A percentile compares a stretch with the other conserved stretches of the same genome.
These are phyloP conservation scores for Stenurella melanura DNA, from an alignment of 2,888 invertebrate genomes.

Conservation along the genomic window DNA sequence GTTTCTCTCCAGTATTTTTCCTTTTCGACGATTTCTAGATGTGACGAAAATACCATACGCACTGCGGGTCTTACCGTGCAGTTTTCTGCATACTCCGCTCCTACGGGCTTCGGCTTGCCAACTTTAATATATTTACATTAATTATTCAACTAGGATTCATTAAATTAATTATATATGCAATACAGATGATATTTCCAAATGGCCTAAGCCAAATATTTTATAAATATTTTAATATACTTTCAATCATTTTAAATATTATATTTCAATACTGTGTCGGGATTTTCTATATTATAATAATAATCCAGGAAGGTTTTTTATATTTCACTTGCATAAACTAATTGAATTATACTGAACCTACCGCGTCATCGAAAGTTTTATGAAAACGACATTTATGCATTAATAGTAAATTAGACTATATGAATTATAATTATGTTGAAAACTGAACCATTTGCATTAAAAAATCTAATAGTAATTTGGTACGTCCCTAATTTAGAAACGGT, in stretches of 20 bases:
- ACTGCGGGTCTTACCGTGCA: too few relatives aligned
- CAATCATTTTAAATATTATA: not conserved
- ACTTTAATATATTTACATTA: too few relatives aligned
- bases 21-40: too few relatives aligned
- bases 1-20: too few relatives aligned
- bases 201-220: too few relatives aligned
- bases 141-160: not conserved
- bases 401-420: not conserved
- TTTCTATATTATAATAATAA: not conserved
- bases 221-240: not conserved
- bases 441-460: not conserved
- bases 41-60: too few relatives aligned
- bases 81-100: too few relatives aligned
- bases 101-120: too few relatives aligned
- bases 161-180: not conserved
- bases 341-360: not conserved
- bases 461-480: not conserved
- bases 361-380: not conserved
- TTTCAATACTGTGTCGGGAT: not conserved
- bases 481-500: not conserved
- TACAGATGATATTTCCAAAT: not conserved
- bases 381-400: not conserved
- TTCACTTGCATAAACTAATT: not conserved
- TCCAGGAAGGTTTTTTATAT: not conserved
- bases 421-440: slow-evolving; percentile 4